Evolutionary conservation across 2,888 invertebrate genomes (phyloP).

Genomic region (Phyllotreta cruciferae): DNA sequence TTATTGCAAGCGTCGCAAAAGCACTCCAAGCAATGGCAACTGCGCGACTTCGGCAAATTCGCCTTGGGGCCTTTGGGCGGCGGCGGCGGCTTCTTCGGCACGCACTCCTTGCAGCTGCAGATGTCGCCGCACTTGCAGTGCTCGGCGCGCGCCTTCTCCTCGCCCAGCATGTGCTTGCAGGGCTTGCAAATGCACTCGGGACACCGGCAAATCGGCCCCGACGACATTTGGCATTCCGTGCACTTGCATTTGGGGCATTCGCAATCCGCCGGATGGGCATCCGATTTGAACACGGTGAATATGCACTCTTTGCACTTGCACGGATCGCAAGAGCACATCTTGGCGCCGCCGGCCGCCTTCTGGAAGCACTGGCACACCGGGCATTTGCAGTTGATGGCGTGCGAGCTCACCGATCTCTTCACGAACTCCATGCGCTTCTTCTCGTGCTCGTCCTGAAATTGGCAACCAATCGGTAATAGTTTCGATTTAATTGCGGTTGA

Average conservation of each 20-base stretch:
- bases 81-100: neutral
- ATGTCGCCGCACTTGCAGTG: conserved; percentile 21
- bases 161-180: conserved; percentile 19
- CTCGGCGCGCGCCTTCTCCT: neutral
- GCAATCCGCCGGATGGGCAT: conserved; percentile 9
- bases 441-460: conserved; percentile 4
- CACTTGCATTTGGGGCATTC: conserved; percentile 27
- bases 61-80: neutral
- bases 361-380: conserved; percentile 30
- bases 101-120: conserved; percentile 19
- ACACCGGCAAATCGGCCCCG: conserved; percentile 10
- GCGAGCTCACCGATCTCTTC: conserved; percentile 11
- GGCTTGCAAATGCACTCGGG: conserved; percentile 29
- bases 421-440: neutral
- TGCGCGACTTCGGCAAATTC: conserved; percentile 8
- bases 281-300: neutral
- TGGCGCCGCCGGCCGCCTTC: conserved; percentile 2
- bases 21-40: conserved; percentile 39
- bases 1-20: conserved; percentile 34
- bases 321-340: neutral
- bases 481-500: too few relatives aligned
- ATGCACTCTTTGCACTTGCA: conserved; percentile 8
- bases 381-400: conserved; percentile 38
- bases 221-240: conserved; percentile 3
- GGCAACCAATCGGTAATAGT: too few relatives aligned